phyloP scores from a whole-genome alignment of 64 coral and sea anemone genomes.

The Montipora sp. region DNA sequence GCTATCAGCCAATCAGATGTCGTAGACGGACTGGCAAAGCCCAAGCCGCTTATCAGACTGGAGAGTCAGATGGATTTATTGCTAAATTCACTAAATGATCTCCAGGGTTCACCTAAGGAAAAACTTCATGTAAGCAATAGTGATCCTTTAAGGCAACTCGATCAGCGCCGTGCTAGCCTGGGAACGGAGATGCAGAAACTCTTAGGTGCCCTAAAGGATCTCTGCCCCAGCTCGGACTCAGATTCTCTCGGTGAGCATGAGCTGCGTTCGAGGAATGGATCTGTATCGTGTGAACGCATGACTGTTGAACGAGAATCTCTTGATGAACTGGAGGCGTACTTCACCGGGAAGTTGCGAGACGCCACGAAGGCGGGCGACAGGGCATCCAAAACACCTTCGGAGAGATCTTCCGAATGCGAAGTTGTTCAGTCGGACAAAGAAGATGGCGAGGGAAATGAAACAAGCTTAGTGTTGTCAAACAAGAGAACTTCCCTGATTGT shows the following conservation, averaged over 20 bases:
- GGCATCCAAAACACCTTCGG: constrained; percentile 26
- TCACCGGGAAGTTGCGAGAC: constrained; percentile 36
- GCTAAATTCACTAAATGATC: constrained; percentile 38
- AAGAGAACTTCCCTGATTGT: constrained; percentile 1
- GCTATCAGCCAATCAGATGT: background rate
- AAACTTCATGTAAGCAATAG: background rate
- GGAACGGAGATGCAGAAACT: constrained; percentile 43
- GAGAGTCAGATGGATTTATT: constrained; percentile 43
- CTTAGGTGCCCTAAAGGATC: constrained; percentile 2
- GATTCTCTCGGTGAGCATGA: constrained; percentile 36
- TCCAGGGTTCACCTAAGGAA: background rate
- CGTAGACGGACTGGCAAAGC: background rate
- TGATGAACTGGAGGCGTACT: constrained; percentile 34
- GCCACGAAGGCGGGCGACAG: background rate
- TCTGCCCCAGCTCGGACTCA: constrained; percentile 37
- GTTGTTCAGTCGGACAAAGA: constrained; percentile 19
- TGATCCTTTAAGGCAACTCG: constrained; percentile 7
- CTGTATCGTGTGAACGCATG: constrained; percentile 5
- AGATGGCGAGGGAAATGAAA: constrained; percentile 6
- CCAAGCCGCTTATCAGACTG: background rate
- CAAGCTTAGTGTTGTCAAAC: background rate
- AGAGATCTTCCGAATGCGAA: constrained; percentile 44
- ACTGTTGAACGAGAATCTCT: constrained; percentile 29
- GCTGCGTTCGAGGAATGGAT: constrained; percentile 12
- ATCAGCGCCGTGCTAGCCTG: constrained; percentile 31